phyloP scores from a whole-genome alignment of 2,888 invertebrate species.

The Limnephilus auricula region DNA sequence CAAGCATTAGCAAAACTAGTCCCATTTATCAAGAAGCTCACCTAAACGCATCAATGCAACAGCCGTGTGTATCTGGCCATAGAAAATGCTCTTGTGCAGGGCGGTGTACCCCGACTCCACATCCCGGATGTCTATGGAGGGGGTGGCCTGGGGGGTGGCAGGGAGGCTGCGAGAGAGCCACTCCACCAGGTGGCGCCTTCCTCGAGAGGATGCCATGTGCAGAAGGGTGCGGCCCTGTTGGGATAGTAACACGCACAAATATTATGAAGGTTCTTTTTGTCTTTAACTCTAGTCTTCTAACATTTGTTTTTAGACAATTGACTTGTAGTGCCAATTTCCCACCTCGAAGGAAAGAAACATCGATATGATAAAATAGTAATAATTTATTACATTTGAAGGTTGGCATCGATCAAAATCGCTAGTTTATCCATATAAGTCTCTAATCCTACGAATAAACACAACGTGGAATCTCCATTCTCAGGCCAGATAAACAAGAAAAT shows the following conservation, averaged over 20 bases:
- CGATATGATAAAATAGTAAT: no score
- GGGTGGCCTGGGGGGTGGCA: conserved; percentile 68
- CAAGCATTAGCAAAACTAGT: background rate
- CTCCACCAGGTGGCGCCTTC: conserved; percentile 81
- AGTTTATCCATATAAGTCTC: no score
- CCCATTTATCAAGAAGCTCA: conserved; percentile 67
- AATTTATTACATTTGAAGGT: no score
- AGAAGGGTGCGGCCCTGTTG: conserved; percentile 85
- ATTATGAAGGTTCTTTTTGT: no score
- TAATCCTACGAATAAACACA: no score
- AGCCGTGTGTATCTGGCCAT: conserved; percentile 88
- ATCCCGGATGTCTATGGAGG: conserved; percentile 82
- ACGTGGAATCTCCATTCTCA: no score
- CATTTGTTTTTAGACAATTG: no score
- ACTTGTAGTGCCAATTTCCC: no score
- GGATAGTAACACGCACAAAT: background rate
- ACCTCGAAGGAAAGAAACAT: no score
- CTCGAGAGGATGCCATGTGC: conserved; percentile 88
- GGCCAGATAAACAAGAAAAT: no score
- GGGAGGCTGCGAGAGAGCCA: conserved; percentile 81
- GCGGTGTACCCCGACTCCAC: conserved; percentile 88
- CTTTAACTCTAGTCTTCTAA: no score
- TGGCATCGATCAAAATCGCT: no score
- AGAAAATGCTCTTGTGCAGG: conserved; percentile 88
- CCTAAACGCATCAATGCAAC: conserved; percentile 84